These are phyloP conservation scores for Baryphthengus martii DNA, from an alignment of 2,113 vertebrate species.

Conservation along the genomic window DNA sequence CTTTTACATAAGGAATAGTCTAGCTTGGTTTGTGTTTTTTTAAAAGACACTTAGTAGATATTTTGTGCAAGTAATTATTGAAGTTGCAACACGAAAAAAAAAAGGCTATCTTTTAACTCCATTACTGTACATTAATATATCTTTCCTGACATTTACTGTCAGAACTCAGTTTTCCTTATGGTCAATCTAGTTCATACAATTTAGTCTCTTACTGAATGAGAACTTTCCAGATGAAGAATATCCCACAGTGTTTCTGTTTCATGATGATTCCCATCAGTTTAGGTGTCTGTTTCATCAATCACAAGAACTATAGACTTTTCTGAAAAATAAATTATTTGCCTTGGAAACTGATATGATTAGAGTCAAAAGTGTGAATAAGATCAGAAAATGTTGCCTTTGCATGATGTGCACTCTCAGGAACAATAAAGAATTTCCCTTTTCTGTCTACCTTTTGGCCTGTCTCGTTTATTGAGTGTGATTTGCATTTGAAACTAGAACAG, in stretches of 20 bases:
- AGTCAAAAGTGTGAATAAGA: neutral
- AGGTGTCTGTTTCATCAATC: neutral
- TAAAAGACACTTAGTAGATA: neutral
- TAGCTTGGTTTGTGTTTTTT: neutral
- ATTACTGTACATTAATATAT: constrained; percentile 13
- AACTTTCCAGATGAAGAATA: constrained; percentile 9
- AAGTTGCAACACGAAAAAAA: neutral
- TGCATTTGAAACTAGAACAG: neutral
- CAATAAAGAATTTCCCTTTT: neutral
- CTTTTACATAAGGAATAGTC: neutral
- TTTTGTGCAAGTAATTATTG: constrained; percentile 26
- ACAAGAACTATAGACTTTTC: neutral
- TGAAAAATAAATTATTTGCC: constrained; percentile 11
- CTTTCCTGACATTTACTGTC: constrained; percentile 49
- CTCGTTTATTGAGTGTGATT: neutral
- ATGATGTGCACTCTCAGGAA: neutral
- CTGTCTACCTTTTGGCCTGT: neutral
- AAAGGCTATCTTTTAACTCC: neutral
- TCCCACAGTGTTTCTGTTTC: neutral
- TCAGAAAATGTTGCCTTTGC: neutral
- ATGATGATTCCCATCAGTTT: neutral
- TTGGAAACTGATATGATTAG: neutral
- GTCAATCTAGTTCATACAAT: constrained; percentile 6
- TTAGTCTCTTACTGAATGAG: constrained; percentile 2
- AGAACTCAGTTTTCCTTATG: constrained; percentile 35